A percentile compares a stretch with the other conserved stretches of the same genome.
phyloP scores from a whole-genome alignment of 2,113 vertebrate genomes.

The Sminthopsis crassicaudata region DNA sequence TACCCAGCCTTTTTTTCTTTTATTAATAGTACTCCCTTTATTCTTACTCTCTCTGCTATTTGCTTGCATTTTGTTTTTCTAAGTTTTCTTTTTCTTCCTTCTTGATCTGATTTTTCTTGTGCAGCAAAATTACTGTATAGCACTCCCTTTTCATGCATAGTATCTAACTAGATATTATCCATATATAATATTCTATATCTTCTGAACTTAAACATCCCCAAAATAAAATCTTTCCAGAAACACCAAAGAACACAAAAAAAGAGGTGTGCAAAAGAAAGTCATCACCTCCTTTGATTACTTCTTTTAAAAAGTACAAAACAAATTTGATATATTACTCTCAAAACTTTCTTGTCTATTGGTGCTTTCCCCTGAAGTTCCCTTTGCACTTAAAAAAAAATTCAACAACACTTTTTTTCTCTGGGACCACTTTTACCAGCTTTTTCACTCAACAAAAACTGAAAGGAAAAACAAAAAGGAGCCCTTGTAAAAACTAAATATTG shows the following conservation, averaged over 20 bases:
- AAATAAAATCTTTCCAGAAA: not conserved
- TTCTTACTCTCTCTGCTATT: no score
- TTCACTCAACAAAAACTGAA: not conserved
- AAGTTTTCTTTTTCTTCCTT: no score
- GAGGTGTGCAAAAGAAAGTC: not conserved
- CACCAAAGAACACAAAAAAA: not conserved
- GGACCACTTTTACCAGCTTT: not conserved
- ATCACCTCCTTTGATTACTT: not conserved
- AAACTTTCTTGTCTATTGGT: not conserved
- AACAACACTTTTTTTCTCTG: not conserved
- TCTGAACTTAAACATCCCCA: not conserved
- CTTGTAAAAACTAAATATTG: not conserved
- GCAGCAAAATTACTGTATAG: not conserved
- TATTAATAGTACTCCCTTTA: not conserved
- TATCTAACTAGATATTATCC: not conserved
- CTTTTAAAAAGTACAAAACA: not conserved
- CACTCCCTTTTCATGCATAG: not conserved
- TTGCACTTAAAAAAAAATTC: not conserved
- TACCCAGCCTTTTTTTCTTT: not conserved
- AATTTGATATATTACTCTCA: not conserved
- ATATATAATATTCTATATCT: not conserved
- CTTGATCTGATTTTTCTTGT: no score
- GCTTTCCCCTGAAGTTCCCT: not conserved
- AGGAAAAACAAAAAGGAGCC: not conserved
- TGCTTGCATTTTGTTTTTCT: no score